Conservation (phyloP, 2,113 vertebrate genomes). For the Dendropsophus ebraccatus region DNA sequence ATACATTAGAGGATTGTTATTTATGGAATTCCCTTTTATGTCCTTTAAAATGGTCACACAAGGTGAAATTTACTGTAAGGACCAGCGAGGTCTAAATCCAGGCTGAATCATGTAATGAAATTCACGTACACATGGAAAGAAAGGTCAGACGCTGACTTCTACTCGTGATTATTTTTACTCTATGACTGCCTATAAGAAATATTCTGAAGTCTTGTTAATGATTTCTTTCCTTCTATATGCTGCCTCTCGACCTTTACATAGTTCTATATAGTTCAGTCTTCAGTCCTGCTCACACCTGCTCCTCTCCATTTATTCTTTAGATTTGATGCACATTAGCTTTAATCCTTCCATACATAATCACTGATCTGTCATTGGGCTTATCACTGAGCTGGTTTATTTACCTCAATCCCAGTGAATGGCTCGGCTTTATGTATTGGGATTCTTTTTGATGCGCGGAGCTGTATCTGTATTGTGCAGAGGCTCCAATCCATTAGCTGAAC, state of each 20-base stretch:
- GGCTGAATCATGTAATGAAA: not conserved
- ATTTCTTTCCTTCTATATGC: not conserved
- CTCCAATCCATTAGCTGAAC: constrained; percentile 59
- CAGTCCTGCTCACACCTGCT: not conserved
- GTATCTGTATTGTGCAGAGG: constrained; percentile 51
- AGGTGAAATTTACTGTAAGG: not conserved
- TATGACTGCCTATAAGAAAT: not conserved
- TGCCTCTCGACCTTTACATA: not conserved
- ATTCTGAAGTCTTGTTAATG: not conserved
- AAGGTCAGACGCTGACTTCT: not conserved
- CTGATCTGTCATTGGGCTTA: constrained; percentile 5
- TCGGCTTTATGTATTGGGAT: not conserved
- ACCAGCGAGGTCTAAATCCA: not conserved
- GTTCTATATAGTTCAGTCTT: not conserved
- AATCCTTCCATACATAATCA: not conserved
- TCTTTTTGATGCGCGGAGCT: constrained; percentile 47
- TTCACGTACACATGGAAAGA: not conserved
- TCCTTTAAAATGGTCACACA: not conserved
- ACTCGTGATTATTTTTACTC: not conserved
- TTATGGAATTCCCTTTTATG: too few species aligned
- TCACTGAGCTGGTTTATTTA: constrained; percentile 10
- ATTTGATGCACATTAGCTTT: not conserved
- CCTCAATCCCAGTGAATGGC: not conserved
- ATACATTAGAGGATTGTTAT: too few species aligned
- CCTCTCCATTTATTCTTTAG: not conserved